Base-by-base conservation (phyloP, 2,113 vertebrate species). In the Otolemur garnettii region DNA sequence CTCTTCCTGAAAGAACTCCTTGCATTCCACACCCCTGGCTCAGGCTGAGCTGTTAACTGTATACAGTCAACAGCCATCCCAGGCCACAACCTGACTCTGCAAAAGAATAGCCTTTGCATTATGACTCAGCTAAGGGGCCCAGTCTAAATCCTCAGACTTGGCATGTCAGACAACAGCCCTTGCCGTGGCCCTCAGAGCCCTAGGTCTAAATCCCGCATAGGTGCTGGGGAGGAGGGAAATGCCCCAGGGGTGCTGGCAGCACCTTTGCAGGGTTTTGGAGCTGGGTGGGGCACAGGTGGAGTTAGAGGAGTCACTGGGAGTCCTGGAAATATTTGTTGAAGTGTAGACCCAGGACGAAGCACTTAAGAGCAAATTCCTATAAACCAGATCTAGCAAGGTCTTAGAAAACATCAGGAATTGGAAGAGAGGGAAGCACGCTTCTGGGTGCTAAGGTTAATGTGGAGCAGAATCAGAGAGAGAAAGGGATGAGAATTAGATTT, bases 1-100 rank as follows among this genome's bases (percentile, higher is more conserved):
- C 24, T 93, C n/a, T 72, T 66, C 45, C 38, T n/a, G 11, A 87
- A 83, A 64, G 33, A 42, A 83, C 26, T 0, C 15, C 71, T 50
- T 33, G 55, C 72, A 15, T 92, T 84, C 57, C 17, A 62, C 15
- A 66, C n/a, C 35, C 55, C 57, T 7, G 9, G 45, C 78, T 83
- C 28, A n/a, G 62, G 64, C 12, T 22, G 35, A 80, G 53, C 64
- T 66, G 28, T 86, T 87, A 75, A 18, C 50, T 8, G 2, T 26
- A 21, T 17, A n/a, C 79, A 50, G 59, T 91, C 57, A 93, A 71
- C 14, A 80, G 64, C 74, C 55, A 64, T 50, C 59, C 24, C 7
- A 55, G 79, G 62, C 74, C 68, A 75, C 64, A 82, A 79, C 96
- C 87, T 26, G 53, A 83, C 77, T 87, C 83, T 82, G n/a, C 35